phyloP scores from a whole-genome alignment of 2,888 invertebrate species.

The Eubasilissa splendida region DNA sequence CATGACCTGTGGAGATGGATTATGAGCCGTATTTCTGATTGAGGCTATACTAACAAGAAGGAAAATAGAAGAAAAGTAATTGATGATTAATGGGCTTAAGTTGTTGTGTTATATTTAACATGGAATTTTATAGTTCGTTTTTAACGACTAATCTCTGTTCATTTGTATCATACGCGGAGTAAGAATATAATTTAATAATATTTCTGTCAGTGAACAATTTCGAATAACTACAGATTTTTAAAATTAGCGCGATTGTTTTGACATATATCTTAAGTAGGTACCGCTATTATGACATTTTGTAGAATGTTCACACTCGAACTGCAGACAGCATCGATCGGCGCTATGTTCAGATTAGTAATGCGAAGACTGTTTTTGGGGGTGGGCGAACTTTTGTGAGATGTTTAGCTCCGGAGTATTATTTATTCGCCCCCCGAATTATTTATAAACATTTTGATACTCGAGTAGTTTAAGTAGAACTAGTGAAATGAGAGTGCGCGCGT shows the following conservation, averaged over 20 bases:
- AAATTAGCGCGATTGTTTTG: too few relatives aligned
- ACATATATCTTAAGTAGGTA: not conserved
- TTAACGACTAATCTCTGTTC: too few relatives aligned
- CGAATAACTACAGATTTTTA: too few relatives aligned
- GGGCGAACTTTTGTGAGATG: constrained; percentile 26
- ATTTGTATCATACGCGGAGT: too few relatives aligned
- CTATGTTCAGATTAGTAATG: constrained; percentile 39
- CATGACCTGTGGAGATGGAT: too few relatives aligned
- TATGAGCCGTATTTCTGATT: too few relatives aligned
- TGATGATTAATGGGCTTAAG: too few relatives aligned
- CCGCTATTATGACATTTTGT: not conserved
- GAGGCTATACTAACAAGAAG: too few relatives aligned
- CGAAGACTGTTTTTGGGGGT: constrained; percentile 14
- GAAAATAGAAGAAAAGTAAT: too few relatives aligned
- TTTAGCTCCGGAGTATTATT: constrained; percentile 28
- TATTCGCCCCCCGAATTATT: constrained; percentile 33
- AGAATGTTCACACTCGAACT: constrained; percentile 2
- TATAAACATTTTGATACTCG: constrained; percentile 30
- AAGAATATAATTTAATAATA: not conserved
- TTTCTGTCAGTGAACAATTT: too few relatives aligned
- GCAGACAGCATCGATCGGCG: constrained; percentile 43
- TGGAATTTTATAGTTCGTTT: too few relatives aligned
- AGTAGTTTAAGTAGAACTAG: constrained; percentile 3
- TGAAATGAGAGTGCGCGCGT: not conserved
- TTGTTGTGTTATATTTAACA: too few relatives aligned